A percentile compares a stretch with the other conserved stretches of the same genome.
phyloP scores from a whole-genome alignment of 2,797 vertebrate species.

The Phalloptychus januarius region DNA sequence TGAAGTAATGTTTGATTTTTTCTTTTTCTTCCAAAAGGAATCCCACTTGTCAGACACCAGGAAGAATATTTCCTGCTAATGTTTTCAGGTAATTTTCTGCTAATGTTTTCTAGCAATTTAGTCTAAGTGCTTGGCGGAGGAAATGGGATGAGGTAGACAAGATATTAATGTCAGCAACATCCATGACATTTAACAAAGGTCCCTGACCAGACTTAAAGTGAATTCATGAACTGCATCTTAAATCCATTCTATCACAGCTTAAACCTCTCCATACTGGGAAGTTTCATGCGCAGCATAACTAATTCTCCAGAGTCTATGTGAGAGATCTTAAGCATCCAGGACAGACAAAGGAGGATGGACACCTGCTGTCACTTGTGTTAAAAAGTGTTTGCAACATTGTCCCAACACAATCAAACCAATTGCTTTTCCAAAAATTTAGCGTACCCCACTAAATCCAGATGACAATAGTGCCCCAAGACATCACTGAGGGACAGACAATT shows the following conservation, averaged over 20 bases:
- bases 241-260: constrained; percentile 4
- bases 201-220: constrained; percentile 1
- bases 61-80: background rate
- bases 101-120: background rate
- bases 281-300: constrained; percentile 12
- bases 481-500: constrained; percentile 51
- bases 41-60: background rate
- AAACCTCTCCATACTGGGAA: background rate
- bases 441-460: constrained; percentile 42
- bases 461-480: constrained; percentile 37
- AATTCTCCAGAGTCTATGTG: constrained; percentile 8
- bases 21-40: background rate
- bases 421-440: constrained; percentile 47
- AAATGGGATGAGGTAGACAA: constrained; percentile 9
- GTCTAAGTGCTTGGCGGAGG: constrained; percentile 6
- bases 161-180: background rate
- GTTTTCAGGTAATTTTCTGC: constrained; percentile 4
- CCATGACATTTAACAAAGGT: constrained; percentile 5
- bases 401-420: constrained; percentile 33
- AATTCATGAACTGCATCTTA: constrained; percentile 8
- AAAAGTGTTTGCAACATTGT: constrained; percentile 34
- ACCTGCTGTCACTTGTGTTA: constrained; percentile 29
- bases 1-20: background rate
- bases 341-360: constrained; percentile 33
- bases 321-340: constrained; percentile 10